Percentiles rank a stretch among this genome's conserved stretches.
phyloP scores from a whole-genome alignment of 2,113 vertebrate species.

The Mustela nigripes region DNA sequence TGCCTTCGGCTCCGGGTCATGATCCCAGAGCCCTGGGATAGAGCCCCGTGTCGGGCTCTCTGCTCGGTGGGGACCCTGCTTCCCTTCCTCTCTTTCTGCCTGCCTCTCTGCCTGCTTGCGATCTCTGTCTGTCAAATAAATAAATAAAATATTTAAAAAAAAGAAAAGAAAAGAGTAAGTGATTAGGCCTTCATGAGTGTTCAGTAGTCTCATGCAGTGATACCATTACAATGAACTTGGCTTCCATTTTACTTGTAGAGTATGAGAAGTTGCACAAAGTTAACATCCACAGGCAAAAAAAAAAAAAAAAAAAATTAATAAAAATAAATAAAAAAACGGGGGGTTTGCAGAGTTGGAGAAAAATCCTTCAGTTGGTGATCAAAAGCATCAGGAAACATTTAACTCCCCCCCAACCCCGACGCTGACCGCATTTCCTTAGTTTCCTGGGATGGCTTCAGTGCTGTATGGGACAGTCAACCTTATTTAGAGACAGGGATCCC shows the following conservation, averaged over 20 bases:
- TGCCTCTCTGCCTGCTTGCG: too few relatives aligned
- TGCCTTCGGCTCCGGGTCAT: too few relatives aligned
- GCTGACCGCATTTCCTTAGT: background rate
- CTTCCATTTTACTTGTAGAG: background rate
- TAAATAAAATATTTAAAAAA: too few relatives aligned
- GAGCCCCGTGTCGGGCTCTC: too few relatives aligned
- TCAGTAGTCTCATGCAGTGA: conserved; percentile 45
- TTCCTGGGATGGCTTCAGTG: background rate
- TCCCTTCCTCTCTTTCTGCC: too few relatives aligned
- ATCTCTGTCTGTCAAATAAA: too few relatives aligned
- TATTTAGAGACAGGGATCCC: background rate
- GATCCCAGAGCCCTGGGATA: too few relatives aligned
- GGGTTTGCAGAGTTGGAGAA: background rate
- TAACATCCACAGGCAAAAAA: background rate
- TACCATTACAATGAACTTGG: background rate
- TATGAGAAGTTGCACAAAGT: background rate
- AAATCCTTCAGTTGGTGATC: background rate
- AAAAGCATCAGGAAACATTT: background rate
- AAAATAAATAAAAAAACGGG: background rate
- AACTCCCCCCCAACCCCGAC: accelerated
- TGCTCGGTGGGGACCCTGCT: too few relatives aligned
- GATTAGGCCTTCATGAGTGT: conserved; percentile 68
- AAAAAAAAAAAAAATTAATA: background rate
- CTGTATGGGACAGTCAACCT: background rate
- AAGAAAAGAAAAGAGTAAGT: background rate